These are phyloP conservation scores for Pelusios castaneus DNA, from an alignment of 2,113 vertebrate species.

Conservation along the genomic window DNA sequence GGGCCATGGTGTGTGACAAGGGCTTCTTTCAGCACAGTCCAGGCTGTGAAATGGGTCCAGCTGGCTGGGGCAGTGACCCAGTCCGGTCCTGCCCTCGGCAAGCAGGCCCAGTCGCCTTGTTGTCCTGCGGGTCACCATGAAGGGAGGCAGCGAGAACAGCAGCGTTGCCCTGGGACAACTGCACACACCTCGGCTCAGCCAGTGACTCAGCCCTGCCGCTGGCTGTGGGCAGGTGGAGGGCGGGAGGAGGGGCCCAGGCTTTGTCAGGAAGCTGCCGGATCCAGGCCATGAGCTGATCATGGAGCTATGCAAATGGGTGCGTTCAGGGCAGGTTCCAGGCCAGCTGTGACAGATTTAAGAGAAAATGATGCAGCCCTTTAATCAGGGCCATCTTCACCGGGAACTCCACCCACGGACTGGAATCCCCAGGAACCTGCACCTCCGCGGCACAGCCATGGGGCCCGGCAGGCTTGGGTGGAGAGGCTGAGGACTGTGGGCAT, in stretches of 20 bases:
- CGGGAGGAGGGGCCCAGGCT: neutral
- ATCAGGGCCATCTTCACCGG: conserved; percentile 47
- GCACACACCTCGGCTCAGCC: no score
- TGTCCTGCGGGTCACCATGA: neutral
- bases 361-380: conserved; percentile 63
- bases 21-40: neutral
- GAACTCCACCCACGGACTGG: conserved; percentile 51
- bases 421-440: conserved; percentile 50
- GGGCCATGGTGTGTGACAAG: rapidly evolving
- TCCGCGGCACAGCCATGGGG: no score
- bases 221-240: neutral
- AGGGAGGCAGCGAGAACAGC: neutral
- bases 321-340: conserved; percentile 24
- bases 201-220: conserved; percentile 34
- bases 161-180: neutral
- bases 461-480: neutral
- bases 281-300: neutral
- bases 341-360: neutral
- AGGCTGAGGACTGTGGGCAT: neutral
- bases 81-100: no score
- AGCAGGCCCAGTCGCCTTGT: no score
- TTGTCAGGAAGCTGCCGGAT: no score
- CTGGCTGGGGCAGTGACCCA: no score
- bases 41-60: no score
- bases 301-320: neutral